Base-by-base conservation (phyloP, 2,888 invertebrate species). In the Caenorhabditis imperialis region DNA sequence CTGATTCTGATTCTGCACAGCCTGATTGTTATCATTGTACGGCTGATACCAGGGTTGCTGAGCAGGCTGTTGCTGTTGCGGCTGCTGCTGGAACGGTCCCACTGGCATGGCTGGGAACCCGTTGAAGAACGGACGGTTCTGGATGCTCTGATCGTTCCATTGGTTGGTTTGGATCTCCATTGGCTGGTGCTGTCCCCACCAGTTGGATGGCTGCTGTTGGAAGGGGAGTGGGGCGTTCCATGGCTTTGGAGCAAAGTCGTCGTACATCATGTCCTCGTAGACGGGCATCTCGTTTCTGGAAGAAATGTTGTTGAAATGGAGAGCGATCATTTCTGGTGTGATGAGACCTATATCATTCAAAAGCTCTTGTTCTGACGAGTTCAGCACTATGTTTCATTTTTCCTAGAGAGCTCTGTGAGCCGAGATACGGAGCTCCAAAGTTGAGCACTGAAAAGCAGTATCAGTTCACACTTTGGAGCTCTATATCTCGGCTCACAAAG, bases 21-120 rank as follows among this genome's bases (percentile, higher is more conserved):
- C n/a, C 30, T 55, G 27, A 12, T 55, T 42, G 23, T 60, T 48
- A 5, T 55, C 54, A 18, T 25, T 45, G 27, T 65, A 65, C 4
- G 65, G 65, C 33, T 54, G 54, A 20, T 71, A 71, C 72, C 72
- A 72, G 10, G 72, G 71, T 20, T 70, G 70, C 16, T 55, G 33
- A n/a, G 33, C 48, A 16, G 30, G 37, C 42, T 38, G 65, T 50
- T 57, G 57, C 30, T 50, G 67, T 16, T 60, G 45, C 40, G 45
- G 53, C 23, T 23, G 48, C 14, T 47, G 51, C 33, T 63, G 63
- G 54, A 53, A 63, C 27, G 50, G 61, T 12, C 22, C n/a, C 4
- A 67, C 44, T 5, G 67, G 58, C 3, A 58, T 51, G 12, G 45
- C 51, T 10, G 58, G 67, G 30, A 58, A 58, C 8, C 42, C 55